Conservation (phyloP, 2,797 vertebrate species). For the Podargus strigoides region DNA sequence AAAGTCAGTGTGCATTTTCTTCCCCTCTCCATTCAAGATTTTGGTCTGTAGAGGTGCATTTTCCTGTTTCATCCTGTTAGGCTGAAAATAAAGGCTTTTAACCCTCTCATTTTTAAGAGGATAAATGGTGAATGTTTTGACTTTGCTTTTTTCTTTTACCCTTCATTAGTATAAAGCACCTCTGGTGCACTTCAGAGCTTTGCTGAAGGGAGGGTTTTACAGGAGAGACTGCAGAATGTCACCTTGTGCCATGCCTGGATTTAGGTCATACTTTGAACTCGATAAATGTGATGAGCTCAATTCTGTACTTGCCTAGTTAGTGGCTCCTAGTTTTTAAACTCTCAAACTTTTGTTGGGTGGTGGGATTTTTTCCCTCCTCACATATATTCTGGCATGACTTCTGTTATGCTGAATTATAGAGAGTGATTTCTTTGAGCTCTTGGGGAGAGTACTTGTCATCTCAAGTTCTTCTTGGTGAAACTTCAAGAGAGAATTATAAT, state of each 20-base stretch:
- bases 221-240: not conserved
- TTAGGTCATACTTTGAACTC: not conserved
- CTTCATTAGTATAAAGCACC: not conserved
- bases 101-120: not conserved
- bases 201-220: not conserved
- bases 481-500: not conserved
- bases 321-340: not conserved
- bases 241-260: not conserved
- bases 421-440: not conserved
- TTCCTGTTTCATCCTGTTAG: not conserved
- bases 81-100: not conserved
- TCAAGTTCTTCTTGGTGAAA: not conserved
- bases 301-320: not conserved
- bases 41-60: not conserved
- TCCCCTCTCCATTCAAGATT: not conserved
- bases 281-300: not conserved
- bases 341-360: not conserved
- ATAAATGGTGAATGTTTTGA: not conserved
- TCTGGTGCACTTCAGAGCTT: not conserved
- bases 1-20: not conserved
- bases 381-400: not conserved
- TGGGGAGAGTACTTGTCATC: not conserved
- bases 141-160: not conserved
- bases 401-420: not conserved
- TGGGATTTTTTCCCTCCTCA: accelerated